These are phyloP conservation scores for Pogonocichla stellata DNA, from an alignment of 2,113 vertebrate genomes.

Conservation along the genomic window DNA sequence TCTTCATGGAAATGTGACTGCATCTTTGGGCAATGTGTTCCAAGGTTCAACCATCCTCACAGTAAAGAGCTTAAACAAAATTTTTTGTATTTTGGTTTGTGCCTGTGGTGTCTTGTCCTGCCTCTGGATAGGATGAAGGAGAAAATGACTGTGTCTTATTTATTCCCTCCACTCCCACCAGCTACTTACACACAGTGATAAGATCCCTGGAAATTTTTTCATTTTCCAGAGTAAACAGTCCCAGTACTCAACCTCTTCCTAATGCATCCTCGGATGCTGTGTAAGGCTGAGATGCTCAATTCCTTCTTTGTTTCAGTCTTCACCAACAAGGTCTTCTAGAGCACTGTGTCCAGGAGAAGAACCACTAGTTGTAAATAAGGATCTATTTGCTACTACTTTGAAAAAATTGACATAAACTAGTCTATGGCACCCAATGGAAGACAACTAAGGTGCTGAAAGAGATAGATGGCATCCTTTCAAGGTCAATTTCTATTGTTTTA, in stretches of 20 bases:
- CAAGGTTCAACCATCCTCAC: background rate
- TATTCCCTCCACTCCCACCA: background rate
- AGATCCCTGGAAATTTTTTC: background rate
- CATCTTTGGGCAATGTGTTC: background rate
- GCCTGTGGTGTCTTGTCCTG: background rate
- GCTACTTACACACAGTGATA: background rate
- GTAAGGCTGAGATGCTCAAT: background rate
- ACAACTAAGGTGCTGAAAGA: background rate
- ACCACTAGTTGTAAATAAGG: too few relatives aligned
- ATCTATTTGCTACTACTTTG: too few relatives aligned
- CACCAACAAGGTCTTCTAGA: background rate
- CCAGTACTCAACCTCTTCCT: background rate
- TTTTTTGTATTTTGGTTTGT: background rate
- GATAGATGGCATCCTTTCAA: background rate
- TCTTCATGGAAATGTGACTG: background rate
- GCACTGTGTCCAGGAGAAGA: background rate
- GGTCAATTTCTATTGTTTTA: background rate
- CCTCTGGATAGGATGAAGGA: background rate
- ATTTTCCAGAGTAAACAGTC: background rate
- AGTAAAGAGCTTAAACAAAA: background rate
- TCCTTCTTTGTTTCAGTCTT: background rate
- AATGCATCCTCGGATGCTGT: background rate
- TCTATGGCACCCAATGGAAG: background rate
- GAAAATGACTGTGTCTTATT: background rate
- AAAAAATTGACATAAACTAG: background rate